phyloP scores from a whole-genome alignment of 2,113 vertebrate species.

The Crotalus helleri region DNA sequence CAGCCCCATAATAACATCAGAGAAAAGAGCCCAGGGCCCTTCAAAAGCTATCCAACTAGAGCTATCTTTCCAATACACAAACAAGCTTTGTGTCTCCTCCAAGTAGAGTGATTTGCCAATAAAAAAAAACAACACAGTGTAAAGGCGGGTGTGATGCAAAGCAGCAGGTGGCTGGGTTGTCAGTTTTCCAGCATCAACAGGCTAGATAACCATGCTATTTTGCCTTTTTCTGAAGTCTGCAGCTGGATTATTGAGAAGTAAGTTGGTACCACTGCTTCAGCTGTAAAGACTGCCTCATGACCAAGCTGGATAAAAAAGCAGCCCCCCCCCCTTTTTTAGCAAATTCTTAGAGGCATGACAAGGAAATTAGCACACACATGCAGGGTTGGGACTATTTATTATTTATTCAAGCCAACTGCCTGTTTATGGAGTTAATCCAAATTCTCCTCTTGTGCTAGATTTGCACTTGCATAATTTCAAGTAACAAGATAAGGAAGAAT shows the following conservation, averaged over 20 bases:
- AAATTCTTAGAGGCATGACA: background rate
- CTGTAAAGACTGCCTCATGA: fast-evolving
- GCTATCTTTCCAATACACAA: constrained; percentile 35
- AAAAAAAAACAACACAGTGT: background rate
- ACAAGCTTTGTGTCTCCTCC: constrained; percentile 7
- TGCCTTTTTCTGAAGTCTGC: background rate
- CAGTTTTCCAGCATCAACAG: constrained; percentile 28
- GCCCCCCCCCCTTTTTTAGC: background rate
- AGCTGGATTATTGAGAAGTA: background rate
- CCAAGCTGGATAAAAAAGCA: background rate
- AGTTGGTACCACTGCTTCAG: background rate
- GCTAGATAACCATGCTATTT: background rate
- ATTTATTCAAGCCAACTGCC: background rate
- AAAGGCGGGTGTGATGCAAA: constrained; percentile 21
- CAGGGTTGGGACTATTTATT: background rate
- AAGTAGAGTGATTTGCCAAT: constrained; percentile 22
- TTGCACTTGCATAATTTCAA: background rate
- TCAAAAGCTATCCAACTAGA: background rate
- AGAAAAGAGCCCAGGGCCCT: constrained; percentile 31
- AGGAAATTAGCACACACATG: background rate
- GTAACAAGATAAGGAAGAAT: background rate
- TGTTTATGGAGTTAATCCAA: background rate
- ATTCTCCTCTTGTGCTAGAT: background rate
- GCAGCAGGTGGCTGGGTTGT: background rate
- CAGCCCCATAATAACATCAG: constrained; percentile 33